Percentiles rank a stretch among this genome's conserved stretches.
These are phyloP conservation scores for Bombus vancouverensis DNA, from an alignment of 1,140 invertebrate species.

Conservation along the genomic window DNA sequence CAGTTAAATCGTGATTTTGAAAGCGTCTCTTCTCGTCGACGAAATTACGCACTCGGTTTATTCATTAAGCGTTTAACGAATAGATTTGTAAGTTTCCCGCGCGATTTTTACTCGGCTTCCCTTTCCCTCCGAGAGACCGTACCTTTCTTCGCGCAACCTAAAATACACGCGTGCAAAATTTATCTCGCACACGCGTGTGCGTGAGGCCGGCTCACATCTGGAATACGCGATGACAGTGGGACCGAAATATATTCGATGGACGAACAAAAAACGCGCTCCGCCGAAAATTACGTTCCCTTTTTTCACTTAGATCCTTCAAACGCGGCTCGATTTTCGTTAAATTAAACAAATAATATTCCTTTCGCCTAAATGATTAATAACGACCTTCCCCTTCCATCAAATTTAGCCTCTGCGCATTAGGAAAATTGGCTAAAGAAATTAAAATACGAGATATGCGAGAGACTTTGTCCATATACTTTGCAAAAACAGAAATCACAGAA, in stretches of 20 bases:
- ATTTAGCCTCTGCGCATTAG: no score
- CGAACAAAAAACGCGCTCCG: slow-evolving; percentile 48
- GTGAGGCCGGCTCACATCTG: slow-evolving; percentile 48
- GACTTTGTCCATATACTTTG: no score
- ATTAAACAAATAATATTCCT: neutral
- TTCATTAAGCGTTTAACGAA: neutral
- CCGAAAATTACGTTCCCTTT: slow-evolving; percentile 18
- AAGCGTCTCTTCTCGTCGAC: neutral
- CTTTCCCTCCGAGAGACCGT: neutral
- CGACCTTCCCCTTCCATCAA: neutral
- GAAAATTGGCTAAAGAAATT: no score
- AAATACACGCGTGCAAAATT: slow-evolving; percentile 59
- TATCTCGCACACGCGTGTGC: slow-evolving; percentile 44
- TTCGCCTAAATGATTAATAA: neutral
- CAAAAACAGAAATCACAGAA: no score
- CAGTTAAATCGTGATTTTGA: neutral
- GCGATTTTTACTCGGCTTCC: slow-evolving; percentile 4
- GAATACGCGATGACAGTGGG: slow-evolving; percentile 63
- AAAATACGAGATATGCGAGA: no score
- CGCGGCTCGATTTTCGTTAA: neutral
- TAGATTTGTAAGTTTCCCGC: neutral
- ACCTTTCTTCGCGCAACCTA: slow-evolving; percentile 52
- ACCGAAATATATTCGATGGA: slow-evolving; percentile 61
- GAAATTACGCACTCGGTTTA: neutral
- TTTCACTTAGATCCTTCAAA: slow-evolving; percentile 9